Base-by-base conservation (phyloP, 92 coral and sea anemone genomes). In the Ricordea florida region DNA sequence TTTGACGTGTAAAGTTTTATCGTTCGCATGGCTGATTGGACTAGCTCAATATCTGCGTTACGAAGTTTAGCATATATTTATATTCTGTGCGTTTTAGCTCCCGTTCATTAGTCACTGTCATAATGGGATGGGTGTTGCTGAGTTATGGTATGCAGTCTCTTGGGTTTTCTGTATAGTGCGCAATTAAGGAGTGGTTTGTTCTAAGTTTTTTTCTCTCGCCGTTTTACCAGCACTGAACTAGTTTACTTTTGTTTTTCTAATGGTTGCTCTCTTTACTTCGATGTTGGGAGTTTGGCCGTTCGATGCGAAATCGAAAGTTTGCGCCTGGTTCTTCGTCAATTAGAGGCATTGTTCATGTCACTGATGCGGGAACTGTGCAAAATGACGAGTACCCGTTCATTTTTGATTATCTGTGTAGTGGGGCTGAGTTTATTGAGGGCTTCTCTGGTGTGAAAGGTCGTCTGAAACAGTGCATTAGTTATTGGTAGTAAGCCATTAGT, bases 201-300 rank as follows among this genome's bases (percentile, higher is more conserved):
- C 1, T 18, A 3, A 10, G 44, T 69, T 33, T 4, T n/a, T 69
- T 29, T 46, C 77, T 50, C 77, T 37, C 38, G 46, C 28, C 62
- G 36, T 69, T 64, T 30, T 35, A 27, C 24, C 51, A 31, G 51
- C 48, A 21, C 48, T 32, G 47, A 1, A 35, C 11, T 31, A 21
- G 22, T 53, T 70, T 55, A 4, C 13, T 51, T 36, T 34, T 16
- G 22, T 37, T 9, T 22, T 36, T 15, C 6, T 37, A 3, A n/a
- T 31, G 1, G 6, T 5, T 6, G 0, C 17, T 52, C 56, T 78
- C n/a, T 28, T 11, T 7, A 14, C 61, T 49, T 61, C 59, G 71
- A 73, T 69, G 86, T 43, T 41, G 50, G 71, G 74, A 71, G 1
- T 69, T 69, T 13, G 67, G 86, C 48, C 80, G 71, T 62, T 44